Evolutionary conservation across 2,888 invertebrate species (phyloP), one percentile per base, ranked within the genome.

Genomic region (Rhamphomyia laevipes): DNA sequence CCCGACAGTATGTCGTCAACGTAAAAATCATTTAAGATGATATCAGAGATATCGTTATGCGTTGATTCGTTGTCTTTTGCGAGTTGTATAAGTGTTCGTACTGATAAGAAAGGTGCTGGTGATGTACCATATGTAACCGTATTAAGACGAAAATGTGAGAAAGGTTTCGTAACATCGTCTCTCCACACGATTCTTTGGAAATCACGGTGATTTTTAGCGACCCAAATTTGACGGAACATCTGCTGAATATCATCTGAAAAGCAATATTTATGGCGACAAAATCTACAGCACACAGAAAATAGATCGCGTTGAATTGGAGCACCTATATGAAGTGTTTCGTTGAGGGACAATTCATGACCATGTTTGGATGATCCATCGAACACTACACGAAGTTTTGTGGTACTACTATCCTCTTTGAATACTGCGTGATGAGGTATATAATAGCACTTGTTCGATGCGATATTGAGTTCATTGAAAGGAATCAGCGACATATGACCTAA

Each of bases 351-450:
- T n/a, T 43, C 21, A 13, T 13, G 18, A 13, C 17, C 43, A 17
- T 45, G 27, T 27, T 23, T 49, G n/a, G 49, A 40, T 30, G 43
- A 43, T 17, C 35, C 51, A 43, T 53, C 51, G 17, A 55, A 55
- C 1, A 53, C 53, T 9, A 55, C 51, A 30, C 48, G 33, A 30
- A 46, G 48, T 49, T 52, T 56, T 2, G 52, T 49, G 16, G 48
- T 42, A 27, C 50, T 47, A 45, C 53, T 55, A 12, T 50, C 51
- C 4, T 54, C 46, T 35, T 53, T 55, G 2, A 54, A 43, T 2
- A 55, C 53, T 2, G 54, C 53, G 43, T 58, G 55, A 31, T 58
- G 53, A 12, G 55, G 46, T 12, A 55, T 40, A 23, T 56, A 58
- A 9, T 27, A 27, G 23, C 23, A 27, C 12, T 52, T 47, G 13